Base-by-base conservation (phyloP, 1,140 invertebrate genomes). In the Tyrophagus putrescentiae region DNA sequence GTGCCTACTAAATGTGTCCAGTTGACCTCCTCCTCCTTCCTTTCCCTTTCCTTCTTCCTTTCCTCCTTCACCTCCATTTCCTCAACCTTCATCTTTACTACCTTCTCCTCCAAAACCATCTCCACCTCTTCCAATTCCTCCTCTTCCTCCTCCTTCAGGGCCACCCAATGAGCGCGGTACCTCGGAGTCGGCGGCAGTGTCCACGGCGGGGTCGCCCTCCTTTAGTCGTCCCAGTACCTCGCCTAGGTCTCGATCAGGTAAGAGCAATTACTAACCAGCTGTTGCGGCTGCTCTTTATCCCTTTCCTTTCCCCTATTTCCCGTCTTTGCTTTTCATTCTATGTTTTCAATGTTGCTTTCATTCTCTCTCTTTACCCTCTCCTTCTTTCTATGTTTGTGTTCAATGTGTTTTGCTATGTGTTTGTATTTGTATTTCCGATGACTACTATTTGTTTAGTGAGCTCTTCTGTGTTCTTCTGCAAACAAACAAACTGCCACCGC, bases 181-280 rank as follows among this genome's bases (percentile, higher is more conserved):
- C n/a, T 60, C 58, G 11, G 58, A 60, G 28, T 60, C 58, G 36
- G 11, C 59, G 28, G 59, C 50, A 41, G 50, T 33, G 25, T 60
- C 50, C 13, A 34, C 45, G 29, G 11, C 18, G 21, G 59, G 45
- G 32, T 36, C 44, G 11, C 33, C 59, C 34, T n/a, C n/a, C n/a
- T 21, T 33, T 58, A 54, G 59, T 60, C 34, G 59, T 5, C 45
- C 21, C n/a, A 41, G 21, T 41, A 60, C 34, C 16, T 60, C 59
- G 11, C 53, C 59, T 33, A 36, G 39, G 27, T 60, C 48, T 5
- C 48, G 34, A 4, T 34, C 29, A 54, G 59, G 59, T 60, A 60
- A 60, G 59, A 23, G 29, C 53, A 11, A 3, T 5, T 2, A 7
- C 6, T 16, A n/a, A 42, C n/a, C 53, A n/a, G 11, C n/a, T 57